Conservation (phyloP, 2,888 invertebrate species). For the Clitarchus hookeri region DNA sequence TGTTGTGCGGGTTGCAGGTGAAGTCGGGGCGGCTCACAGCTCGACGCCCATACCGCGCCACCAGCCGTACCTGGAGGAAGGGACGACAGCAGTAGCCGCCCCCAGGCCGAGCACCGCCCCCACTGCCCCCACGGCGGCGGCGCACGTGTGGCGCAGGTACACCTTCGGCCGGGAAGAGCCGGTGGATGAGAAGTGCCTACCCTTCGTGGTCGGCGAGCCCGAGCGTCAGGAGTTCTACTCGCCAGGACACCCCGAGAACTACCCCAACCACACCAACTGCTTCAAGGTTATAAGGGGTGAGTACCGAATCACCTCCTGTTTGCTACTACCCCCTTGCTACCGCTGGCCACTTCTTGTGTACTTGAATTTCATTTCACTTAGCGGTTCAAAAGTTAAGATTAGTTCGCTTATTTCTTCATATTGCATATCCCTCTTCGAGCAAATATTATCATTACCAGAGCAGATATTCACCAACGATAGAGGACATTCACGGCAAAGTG, state of each 20-base stretch:
- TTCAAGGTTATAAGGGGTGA: constrained; percentile 69
- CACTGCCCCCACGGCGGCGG: constrained; percentile 4
- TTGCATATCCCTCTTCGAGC: no score
- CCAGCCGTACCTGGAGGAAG: constrained; percentile 6
- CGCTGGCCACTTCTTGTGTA: no score
- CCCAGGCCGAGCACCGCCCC: not conserved
- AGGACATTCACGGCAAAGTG: no score
- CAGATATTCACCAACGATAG: no score
- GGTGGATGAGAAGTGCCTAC: constrained; percentile 54
- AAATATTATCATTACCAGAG: no score
- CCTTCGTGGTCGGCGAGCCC: constrained; percentile 62
- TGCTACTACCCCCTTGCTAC: no score
- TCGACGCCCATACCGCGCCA: not conserved
- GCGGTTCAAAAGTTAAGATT: no score
- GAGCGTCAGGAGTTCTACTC: constrained; percentile 65
- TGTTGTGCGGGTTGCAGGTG: not conserved
- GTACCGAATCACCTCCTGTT: constrained; percentile 43
- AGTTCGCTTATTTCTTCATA: no score
- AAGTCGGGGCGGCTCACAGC: not conserved
- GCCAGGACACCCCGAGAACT: constrained; percentile 69
- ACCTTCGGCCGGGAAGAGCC: not conserved
- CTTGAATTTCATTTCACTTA: no score
- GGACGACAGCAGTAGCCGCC: not conserved
- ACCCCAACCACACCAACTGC: constrained; percentile 71
- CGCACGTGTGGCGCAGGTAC: not conserved